phyloP scores from a whole-genome alignment of 2,113 vertebrate species.

The Pristiophorus japonicus region DNA sequence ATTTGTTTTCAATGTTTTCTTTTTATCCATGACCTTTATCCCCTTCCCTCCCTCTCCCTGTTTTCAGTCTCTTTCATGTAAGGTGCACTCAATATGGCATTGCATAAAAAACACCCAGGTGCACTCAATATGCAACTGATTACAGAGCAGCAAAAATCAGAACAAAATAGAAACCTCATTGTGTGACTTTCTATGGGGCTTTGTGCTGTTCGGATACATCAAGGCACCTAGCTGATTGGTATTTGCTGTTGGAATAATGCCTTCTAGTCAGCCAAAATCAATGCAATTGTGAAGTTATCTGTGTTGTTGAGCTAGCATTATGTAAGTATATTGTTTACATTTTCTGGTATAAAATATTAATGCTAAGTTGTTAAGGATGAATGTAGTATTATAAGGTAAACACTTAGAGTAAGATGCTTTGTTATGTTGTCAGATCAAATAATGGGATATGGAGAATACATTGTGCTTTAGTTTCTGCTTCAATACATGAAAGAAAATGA shows the following conservation, averaged over 20 bases:
- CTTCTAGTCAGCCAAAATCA: constrained; percentile 11
- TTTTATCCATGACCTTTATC: background rate
- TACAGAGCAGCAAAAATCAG: constrained; percentile 17
- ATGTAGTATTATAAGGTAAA: background rate
- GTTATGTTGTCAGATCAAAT: background rate
- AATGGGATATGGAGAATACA: background rate
- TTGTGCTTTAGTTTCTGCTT: background rate
- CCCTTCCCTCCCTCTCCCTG: no score
- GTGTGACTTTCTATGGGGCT: background rate
- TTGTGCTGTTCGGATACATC: background rate
- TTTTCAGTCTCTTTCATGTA: constrained; percentile 9
- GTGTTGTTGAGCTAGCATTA: background rate
- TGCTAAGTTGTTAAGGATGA: background rate
- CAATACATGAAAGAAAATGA: background rate
- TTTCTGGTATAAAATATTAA: background rate
- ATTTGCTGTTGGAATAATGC: background rate
- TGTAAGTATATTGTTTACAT: constrained; percentile 4
- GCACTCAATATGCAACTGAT: constrained; percentile 21
- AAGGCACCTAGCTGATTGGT: constrained; percentile 18
- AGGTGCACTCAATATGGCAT: constrained; percentile 2
- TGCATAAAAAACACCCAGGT: background rate
- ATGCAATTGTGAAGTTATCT: constrained; percentile 11
- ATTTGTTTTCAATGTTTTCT: background rate
- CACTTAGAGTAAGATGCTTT: background rate
- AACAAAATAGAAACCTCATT: constrained; percentile 21